Conservation (phyloP, 2,797 vertebrate genomes). For the Austrolebias charrua region DNA sequence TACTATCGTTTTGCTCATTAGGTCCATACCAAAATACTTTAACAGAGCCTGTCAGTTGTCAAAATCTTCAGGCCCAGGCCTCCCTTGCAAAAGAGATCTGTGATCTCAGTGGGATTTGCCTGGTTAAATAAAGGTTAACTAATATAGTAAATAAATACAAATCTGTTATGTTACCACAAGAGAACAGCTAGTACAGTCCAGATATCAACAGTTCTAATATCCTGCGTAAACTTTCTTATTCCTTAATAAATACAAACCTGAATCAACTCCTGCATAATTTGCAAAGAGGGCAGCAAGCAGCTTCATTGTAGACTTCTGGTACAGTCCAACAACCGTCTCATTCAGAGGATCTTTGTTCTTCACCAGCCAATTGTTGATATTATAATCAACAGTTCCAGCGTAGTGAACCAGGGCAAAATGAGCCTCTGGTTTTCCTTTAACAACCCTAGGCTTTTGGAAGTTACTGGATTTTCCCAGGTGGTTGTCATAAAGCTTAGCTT, state of each 20-base stretch:
- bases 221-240: neutral
- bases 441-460: slow-evolving; percentile 81
- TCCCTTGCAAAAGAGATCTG: too few species aligned
- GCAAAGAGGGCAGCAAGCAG: slow-evolving; percentile 50
- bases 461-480: slow-evolving; percentile 80
- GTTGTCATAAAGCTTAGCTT: slow-evolving; percentile 83
- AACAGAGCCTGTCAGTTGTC: too few species aligned
- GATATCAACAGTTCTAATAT: too few species aligned
- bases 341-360: slow-evolving; percentile 87
- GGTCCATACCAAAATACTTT: too few species aligned
- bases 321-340: slow-evolving; percentile 83
- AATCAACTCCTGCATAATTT: slow-evolving; percentile 77
- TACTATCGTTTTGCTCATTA: too few species aligned
- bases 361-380: slow-evolving; percentile 80
- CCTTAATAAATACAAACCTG: slow-evolving; percentile 60
- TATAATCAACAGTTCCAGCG: slow-evolving; percentile 84
- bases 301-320: slow-evolving; percentile 79
- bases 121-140: too few species aligned
- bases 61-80: too few species aligned
- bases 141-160: too few species aligned
- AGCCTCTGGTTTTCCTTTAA: slow-evolving; percentile 81
- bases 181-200: too few species aligned
- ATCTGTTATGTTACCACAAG: too few species aligned
- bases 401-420: slow-evolving; percentile 82
- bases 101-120: too few species aligned